Evolutionary conservation across 2,888 invertebrate genomes (phyloP), one percentile per base, ranked within the genome.

Genomic region (Papilio protenor): DNA sequence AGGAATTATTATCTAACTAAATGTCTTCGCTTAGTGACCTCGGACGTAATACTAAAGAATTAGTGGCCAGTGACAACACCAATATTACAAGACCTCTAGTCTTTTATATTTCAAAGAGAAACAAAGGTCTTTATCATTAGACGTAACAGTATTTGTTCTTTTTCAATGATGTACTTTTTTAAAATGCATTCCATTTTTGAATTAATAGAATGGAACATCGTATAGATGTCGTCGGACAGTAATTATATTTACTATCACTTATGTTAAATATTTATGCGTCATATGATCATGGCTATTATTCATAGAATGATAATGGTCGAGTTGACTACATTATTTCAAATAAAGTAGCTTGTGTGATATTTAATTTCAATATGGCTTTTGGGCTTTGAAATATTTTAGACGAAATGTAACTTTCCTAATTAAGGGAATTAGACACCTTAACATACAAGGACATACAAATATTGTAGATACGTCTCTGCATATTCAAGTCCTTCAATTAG

Each of bases 1-100:
- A 83, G 83, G 91, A 91, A 91, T 88, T 89, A 89, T 90, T 90
- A 90, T 90, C 91, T 91, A 82, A 88, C 89, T 91, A 91, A 90
- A 87, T 85, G 79, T 85, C 81, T 82, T 86, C 85, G 86, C 86
- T 85, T 89, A 88, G 87, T 84, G 87, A 85, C 72, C 78, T 72
- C 66, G 85, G 85, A 87, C 89, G 88, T 90, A 90, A 91, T 88
- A 87, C 87, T 85, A 89, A 85, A 86, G 85, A 90, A 84, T 89
- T 87, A 85, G 86, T 86, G 85, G 86, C 84, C 84, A 85, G 85
- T 83, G 85, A 84, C 76, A 83, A 82, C 80, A 81, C 85, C 83
- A 81, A 76, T 80, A 2, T 79, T 77, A 73, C 77, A 80, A 79
- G 82, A 47, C 61, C 57, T 57, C 61, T 45, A 69, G 64, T 80